These are phyloP conservation scores for Abrostola triplasia DNA, from an alignment of 2,888 invertebrate species.

Conservation along the genomic window DNA sequence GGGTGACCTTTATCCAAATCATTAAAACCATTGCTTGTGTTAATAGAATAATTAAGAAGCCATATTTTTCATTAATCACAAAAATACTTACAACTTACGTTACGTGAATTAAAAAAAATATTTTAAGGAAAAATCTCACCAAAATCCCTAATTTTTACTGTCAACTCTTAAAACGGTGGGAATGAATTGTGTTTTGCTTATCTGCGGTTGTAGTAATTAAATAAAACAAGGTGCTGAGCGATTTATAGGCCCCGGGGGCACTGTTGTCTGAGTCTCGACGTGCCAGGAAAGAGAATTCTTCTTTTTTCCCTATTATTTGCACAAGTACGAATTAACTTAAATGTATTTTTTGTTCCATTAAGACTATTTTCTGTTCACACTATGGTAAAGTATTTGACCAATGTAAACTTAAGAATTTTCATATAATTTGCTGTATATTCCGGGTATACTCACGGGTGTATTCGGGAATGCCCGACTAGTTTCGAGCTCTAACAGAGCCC, in stretches of 20 bases:
- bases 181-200: constrained; percentile 55
- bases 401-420: too few relatives aligned
- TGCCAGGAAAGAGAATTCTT: constrained; percentile 30
- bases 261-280: constrained; percentile 39
- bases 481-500: too few relatives aligned
- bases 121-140: not conserved
- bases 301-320: constrained; percentile 30
- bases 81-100: not conserved
- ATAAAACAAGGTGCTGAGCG: constrained; percentile 73
- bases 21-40: too few relatives aligned
- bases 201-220: constrained; percentile 68
- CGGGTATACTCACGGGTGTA: too few relatives aligned
- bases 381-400: too few relatives aligned
- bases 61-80: too few relatives aligned
- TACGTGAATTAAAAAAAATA: not conserved
- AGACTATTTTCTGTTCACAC: too few relatives aligned
- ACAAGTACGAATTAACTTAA: constrained; percentile 3
- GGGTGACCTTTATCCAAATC: too few relatives aligned
- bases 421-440: too few relatives aligned
- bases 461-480: too few relatives aligned
- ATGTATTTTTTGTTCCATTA: constrained; percentile 3
- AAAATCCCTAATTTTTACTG: constrained; percentile 31
- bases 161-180: constrained; percentile 34
- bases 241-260: constrained; percentile 59
- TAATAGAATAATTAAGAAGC: too few relatives aligned